A percentile compares a stretch with the other conserved stretches of the same genome.
Evolutionary conservation across 2,113 vertebrate species (phyloP).

Genomic region (Phycodurus eques): DNA sequence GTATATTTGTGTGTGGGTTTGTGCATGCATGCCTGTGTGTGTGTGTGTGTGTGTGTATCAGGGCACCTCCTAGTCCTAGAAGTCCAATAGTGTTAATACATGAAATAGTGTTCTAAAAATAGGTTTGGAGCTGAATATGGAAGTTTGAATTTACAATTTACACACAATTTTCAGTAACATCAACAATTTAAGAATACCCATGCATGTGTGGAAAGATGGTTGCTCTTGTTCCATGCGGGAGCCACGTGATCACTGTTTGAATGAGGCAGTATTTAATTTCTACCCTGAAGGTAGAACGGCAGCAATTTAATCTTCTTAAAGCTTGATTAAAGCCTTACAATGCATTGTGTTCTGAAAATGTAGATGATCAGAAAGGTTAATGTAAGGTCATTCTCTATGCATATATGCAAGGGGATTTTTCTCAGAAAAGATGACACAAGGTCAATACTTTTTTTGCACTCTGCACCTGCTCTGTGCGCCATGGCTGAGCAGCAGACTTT

Average conservation of each 20-base stretch:
- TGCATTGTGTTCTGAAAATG: background rate
- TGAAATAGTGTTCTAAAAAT: too few species aligned
- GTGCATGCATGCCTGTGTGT: too few species aligned
- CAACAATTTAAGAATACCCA: too few species aligned
- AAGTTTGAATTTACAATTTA: too few species aligned
- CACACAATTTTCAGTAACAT: too few species aligned
- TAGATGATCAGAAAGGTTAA: background rate
- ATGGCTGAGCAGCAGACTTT: background rate
- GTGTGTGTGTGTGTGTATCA: too few species aligned
- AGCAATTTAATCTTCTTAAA: background rate
- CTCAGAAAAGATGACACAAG: constrained; percentile 14
- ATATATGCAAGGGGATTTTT: background rate
- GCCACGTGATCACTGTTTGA: background rate
- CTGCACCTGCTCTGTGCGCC: background rate
- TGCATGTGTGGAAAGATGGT: too few species aligned
- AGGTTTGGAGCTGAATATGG: too few species aligned
- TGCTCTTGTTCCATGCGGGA: background rate
- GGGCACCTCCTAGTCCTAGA: too few species aligned
- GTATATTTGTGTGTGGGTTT: too few species aligned
- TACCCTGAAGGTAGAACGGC: background rate
- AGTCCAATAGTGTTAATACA: too few species aligned
- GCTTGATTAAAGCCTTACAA: background rate
- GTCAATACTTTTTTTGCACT: background rate
- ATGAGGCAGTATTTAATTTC: background rate
- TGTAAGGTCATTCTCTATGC: constrained; percentile 1